Evolutionary conservation across 2,113 vertebrate species (phyloP), one percentile per base, ranked within the genome.

Genomic region (Pteruthius melanotis): DNA sequence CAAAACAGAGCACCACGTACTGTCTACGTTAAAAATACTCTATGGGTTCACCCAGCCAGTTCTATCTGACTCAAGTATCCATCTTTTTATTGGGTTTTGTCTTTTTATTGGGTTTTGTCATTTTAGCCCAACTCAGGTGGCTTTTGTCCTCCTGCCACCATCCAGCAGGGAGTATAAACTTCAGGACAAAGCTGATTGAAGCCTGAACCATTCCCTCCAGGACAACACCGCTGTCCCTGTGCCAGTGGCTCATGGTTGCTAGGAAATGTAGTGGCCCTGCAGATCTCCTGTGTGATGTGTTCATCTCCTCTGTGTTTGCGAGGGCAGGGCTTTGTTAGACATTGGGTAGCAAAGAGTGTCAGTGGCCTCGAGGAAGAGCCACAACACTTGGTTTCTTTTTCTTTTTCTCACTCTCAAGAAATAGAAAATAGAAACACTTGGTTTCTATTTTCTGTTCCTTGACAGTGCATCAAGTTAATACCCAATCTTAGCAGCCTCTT

Each of bases 211-310:
- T 37, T 76, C 19, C 53, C 50, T 60, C 18, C 23, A 47, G 81
- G 10, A 3, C 31, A 50, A 15, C 19, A 22, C 5, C 2, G 0
- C 64, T 89, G n/a, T 70, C 21, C 37, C 74, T 3, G 9, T 10
- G 26, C 56, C 47, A 7, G 2, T 10, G 56, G 33, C 63, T 69
- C 35, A 21, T 56, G 53, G 20, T 30, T 76, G 15, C 42, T 39
- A 1, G 37, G 63, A 82, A 44, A 78, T 50, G 37, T 1, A 1
- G 57, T 42, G 45, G 49, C 56, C 61, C 31, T 35, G 1, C 49
- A 79, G 39, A 30, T 47, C 47, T 84, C 3, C 30, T 14, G 12
- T 79, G 70, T 9, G 63, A 14, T 54, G n/a, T 42, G 19, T 37
- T 95, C 56, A 33, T 37, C 79, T 80, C 63, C 47, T 42, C 65